Base-by-base conservation (phyloP, 2,113 vertebrate genomes). In the Callithrix jacchus region DNA sequence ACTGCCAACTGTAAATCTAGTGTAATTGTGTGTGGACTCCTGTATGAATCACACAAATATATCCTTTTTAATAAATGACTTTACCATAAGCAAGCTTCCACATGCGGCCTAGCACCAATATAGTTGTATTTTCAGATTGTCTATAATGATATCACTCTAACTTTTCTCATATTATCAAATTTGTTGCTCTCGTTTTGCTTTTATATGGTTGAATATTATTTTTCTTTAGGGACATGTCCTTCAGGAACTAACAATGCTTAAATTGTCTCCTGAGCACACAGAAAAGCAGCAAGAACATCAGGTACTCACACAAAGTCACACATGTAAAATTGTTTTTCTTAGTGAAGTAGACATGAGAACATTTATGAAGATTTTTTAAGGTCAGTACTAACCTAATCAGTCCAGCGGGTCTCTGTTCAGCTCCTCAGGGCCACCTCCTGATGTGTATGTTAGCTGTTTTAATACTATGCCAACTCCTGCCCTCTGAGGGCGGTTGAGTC, bases 381-480 rank as follows among this genome's bases (percentile, higher is more conserved):
- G 37, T 56, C 42, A 40, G 8, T 73, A 90, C 92, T 64, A 76
- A 94, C 89, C 85, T 92, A 11, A 54, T 37, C 47, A 79, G 70
- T 74, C 13, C 61, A 73, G 40, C 27, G 20, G 64, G 17, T 27
- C 77, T 66, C 45, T 1, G 25, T 45, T 92, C 73, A 54, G 93
- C 40, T 61, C n/a, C 37, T 66, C 17, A 2, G 7, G 54, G 81
- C 16, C 42, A 37, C 16, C 20, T 89, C 61, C 56, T 58, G 32
- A 3, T 3, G 10, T 35, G 11, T 45, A 10, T 21, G 52, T 25
- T 8, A 8, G 4, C 30, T 35, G 18, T 35, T 94, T 85, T 70
- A 68, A 42, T 66, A 73, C 5, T 54, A 25, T n/a, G 2, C 14
- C 32, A 21, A 12, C 3, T 27, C 2, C 3, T 9, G 5, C 12